phyloP scores from a whole-genome alignment of 2,113 vertebrate species.

The Ochotona curzoniae region DNA sequence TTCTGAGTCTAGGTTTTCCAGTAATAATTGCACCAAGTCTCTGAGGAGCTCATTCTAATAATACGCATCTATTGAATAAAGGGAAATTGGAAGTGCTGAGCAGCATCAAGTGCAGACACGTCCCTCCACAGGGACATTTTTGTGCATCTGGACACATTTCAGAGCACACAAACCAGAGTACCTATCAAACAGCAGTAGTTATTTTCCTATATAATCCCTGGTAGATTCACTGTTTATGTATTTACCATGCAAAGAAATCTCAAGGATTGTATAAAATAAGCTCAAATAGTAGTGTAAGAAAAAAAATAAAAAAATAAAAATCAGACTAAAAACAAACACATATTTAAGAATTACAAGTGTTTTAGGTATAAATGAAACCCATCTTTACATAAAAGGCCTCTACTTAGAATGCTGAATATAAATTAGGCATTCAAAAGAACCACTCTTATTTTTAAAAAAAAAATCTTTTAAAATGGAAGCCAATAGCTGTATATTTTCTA shows the following conservation, averaged over 20 bases:
- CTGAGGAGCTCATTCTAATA: conserved; percentile 61
- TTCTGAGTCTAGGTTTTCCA: conserved; percentile 42
- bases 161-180: conserved; percentile 42
- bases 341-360: conserved; percentile 51
- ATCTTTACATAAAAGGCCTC: conserved; percentile 55
- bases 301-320: conserved; percentile 62
- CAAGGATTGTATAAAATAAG: conserved; percentile 57
- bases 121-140: conserved; percentile 49
- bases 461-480: conserved; percentile 59
- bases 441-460: conserved; percentile 19
- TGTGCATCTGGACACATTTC: conserved; percentile 43
- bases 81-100: conserved; percentile 55
- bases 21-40: conserved; percentile 57
- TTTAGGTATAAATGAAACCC: conserved; percentile 63
- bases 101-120: conserved; percentile 50
- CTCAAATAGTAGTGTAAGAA: conserved; percentile 37
- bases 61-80: conserved; percentile 45
- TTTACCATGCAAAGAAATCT: conserved; percentile 62
- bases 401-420: conserved; percentile 56
- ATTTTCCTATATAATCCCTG: conserved; percentile 60
- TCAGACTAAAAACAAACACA: conserved; percentile 60
- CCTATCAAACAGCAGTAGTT: conserved; percentile 47
- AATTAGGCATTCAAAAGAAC: conserved; percentile 55
- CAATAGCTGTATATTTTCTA: conserved; percentile 45
- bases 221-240: conserved; percentile 53